Evolutionary conservation across 2,113 vertebrate genomes (phyloP).

Genomic region (Ascaphus truei): DNA sequence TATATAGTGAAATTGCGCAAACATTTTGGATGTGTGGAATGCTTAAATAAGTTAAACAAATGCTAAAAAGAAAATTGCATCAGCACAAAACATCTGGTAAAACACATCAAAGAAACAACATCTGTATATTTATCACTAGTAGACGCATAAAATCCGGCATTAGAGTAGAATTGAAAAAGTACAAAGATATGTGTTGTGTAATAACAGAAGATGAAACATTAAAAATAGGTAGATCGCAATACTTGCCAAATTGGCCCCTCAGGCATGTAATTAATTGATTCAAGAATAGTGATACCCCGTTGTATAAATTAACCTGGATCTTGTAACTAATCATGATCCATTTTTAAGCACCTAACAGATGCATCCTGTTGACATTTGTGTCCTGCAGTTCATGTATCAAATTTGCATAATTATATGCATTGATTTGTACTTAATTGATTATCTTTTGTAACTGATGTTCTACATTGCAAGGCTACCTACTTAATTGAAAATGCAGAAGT

Average conservation of each 20-base stretch:
- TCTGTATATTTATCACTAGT: background rate
- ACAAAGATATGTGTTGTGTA: background rate
- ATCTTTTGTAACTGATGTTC: background rate
- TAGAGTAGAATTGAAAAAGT: background rate
- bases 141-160: background rate
- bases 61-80: background rate
- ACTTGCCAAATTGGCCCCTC: background rate
- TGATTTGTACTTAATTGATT: slow-evolving; percentile 29
- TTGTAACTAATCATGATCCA: background rate
- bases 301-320: slow-evolving; percentile 26
- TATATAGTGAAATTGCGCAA: too few species aligned
- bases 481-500: slow-evolving; percentile 22
- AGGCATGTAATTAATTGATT: slow-evolving; percentile 21
- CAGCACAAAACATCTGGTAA: background rate
- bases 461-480: background rate
- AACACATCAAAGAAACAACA: slow-evolving; percentile 1
- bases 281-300: background rate
- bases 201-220: background rate
- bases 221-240: too few species aligned
- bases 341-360: background rate
- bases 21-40: too few species aligned
- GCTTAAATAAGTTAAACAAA: too few species aligned
- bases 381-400: slow-evolving; percentile 21
- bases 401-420: slow-evolving; percentile 29
- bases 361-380: slow-evolving; percentile 9